phyloP scores from a whole-genome alignment of 2,888 invertebrate species.

The Acanthoscelides obtectus region DNA sequence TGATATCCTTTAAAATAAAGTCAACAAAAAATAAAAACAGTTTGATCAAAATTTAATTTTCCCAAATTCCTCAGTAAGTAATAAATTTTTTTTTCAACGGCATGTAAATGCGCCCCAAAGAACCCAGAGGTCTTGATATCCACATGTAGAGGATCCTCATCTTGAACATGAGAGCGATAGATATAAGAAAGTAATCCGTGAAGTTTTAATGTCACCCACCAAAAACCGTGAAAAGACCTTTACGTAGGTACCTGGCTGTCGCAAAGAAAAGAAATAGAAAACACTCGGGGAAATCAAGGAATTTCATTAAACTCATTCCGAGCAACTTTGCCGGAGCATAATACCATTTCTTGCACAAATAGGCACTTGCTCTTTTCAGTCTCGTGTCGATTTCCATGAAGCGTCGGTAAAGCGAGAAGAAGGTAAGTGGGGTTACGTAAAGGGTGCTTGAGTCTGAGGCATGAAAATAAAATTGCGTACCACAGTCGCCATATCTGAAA shows the following conservation, averaged over 20 bases:
- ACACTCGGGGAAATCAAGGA: not conserved
- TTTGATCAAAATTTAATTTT: no score
- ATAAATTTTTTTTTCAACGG: no score
- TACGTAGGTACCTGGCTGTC: not conserved
- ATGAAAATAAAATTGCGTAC: not conserved
- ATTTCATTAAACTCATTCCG: not conserved
- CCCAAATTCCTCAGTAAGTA: no score
- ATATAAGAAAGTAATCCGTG: no score
- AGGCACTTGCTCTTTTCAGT: not conserved
- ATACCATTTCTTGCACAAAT: not conserved
- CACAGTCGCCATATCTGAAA: not conserved
- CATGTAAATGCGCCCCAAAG: no score
- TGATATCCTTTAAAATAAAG: no score
- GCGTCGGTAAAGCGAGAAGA: conserved; percentile 3
- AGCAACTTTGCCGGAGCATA: not conserved
- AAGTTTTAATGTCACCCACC: no score
- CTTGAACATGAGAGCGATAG: no score
- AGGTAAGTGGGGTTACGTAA: not conserved
- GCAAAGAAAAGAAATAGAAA: not conserved
- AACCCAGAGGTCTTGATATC: no score
- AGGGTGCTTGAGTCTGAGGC: not conserved
- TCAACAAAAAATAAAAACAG: no score
- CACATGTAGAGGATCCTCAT: no score
- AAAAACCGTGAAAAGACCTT: no score
- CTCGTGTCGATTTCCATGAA: not conserved